Base-by-base conservation (phyloP, 2,113 vertebrate species). In the Lonchura striata region DNA sequence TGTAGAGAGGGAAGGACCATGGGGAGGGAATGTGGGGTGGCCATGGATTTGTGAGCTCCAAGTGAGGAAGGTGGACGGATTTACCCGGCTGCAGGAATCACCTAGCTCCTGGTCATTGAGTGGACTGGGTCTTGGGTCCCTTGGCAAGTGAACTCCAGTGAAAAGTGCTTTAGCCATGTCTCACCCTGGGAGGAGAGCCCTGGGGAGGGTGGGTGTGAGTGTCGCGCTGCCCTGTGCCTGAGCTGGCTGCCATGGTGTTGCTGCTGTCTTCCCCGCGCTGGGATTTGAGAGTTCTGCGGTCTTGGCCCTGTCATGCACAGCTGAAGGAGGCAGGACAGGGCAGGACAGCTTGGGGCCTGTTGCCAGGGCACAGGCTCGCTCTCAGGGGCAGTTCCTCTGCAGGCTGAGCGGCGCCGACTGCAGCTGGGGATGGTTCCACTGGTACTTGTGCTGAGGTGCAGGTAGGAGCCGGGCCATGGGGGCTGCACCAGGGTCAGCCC, bases 21-120 rank as follows among this genome's bases (percentile, higher is more conserved):
- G 24, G 37, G 11, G 42, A 76, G 18, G 21, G 42, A 25, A 25
- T 25, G 7, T 14, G 8, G 2, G 14, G 46, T 65, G 61, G 33
- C 15, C 14, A 3, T 2, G 14, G 56, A 4, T 24, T 42, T 0
- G 1, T 1, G 9, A 76, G 23, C 46, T 17, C 22, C 23, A 1
- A 19, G 31, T 11, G 15, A 44, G 41, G 25, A 25, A 59, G 30
- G 54, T 2, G 12, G 41, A 5, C 19, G 42, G 25, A 27, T 47
- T 35, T 7, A 7, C 13, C 30, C 53, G 35, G 6, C 11, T 54
- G 41, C 56, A 42, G 61, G 46, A 33, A n/a, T 50, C 13, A 4
- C 33, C 23, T 47, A 17, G 11, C 27, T 52, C 39, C 41, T 52
- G 68, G 13, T 46, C 52, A 6, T 57, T 37, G 16, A 9, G 10